Base-by-base conservation (phyloP, 2,888 invertebrate species). In the Acheta domesticus region DNA sequence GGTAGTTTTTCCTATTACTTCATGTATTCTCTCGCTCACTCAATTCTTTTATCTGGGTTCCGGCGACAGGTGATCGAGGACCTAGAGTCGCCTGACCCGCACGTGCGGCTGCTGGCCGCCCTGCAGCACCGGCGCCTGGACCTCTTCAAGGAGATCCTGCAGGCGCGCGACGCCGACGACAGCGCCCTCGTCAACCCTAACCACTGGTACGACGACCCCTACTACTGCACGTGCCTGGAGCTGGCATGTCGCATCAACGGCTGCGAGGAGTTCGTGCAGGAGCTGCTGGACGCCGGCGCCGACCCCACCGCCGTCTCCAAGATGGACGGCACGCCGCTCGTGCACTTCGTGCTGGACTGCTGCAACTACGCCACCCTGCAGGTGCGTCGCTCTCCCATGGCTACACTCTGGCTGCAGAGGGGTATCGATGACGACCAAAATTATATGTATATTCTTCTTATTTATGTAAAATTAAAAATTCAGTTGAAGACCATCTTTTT, bases 201-300 rank as follows among this genome's bases (percentile, higher is more conserved):
- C 83, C 84, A 89, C 83, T 87, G 89, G 74, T 91, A 91, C 82
- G 88, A 88, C 36, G 88, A 90, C 81, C 91, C 90, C 1, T 89
- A 90, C 82, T 87, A 90, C 82, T 91, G 91, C 84, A 91, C 91
- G 1, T 90, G 91, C 81, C 87, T 91, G 21, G 91, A 92, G 82
- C 85, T 91, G 19, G 91, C 92, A 4, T 88, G 90, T 49, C 87
- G 87, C 1, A 88, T 89, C 81, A 49, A 12, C 21, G 89, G 90
- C 74, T 87, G 87, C 82, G 85, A 88, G 50, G 88, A 90, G 62
- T 92, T 91, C 79, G 89, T 91, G 11, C 21, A 48, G 21, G 48
- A 62, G 12, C 62, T 80, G 75, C 79, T 80, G 12, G 36, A 73
- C 49, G 74, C 79, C 20, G 79, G 79, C 12, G 80, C 79, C 23